Base-by-base conservation (phyloP, 2,888 invertebrate species). In the Agrotis segetum region DNA sequence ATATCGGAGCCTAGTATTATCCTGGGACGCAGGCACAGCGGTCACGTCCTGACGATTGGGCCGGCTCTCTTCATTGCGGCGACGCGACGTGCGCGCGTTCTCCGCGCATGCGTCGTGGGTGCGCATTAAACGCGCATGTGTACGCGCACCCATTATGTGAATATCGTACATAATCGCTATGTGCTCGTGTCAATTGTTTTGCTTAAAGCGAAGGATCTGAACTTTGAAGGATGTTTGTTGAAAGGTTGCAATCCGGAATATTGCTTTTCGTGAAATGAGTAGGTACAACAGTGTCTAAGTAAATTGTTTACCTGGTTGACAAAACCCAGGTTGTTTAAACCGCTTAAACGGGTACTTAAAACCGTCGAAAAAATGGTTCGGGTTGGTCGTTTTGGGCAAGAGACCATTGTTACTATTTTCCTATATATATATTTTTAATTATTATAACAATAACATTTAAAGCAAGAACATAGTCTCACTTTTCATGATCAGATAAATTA, bases 41-140 rank as follows among this genome's bases (percentile, higher is more conserved):
- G 88, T 92, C 93, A 94, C 93, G 93, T 93, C 90, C 63, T 67
- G 19, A 50, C 84, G 73, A 84, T 85, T 79, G 85, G 83, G 89
- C 84, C 87, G 88, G 89, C 89, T 87, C 89, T 91, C 88, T 92
- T 90, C 90, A 93, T 92, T 91, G 85, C 87, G 67, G 77, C 87
- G 89, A 93, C 93, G 77, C 87, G 89, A 93, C 93, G 93, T 94
- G 93, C 87, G 85, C 79, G 80, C 78, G 77, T 81, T 79, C 77
- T 76, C 75, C 34, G 74, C 58, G 68, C 61, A 47, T 67, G 47
- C 66, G 60, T 55, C 71, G 63, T 77, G 77, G 79, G 82, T 79
- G 82, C 81, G 81, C 83, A 88, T 89, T 88, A 87, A 89, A 88
- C 84, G 88, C 85, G 85, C 89, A 88, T 88, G 83, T 88, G 84